A percentile compares a stretch with the other conserved stretches of the same genome.
Evolutionary conservation across 2,888 invertebrate species (phyloP).

Genomic region (Pyrgus malvae): DNA sequence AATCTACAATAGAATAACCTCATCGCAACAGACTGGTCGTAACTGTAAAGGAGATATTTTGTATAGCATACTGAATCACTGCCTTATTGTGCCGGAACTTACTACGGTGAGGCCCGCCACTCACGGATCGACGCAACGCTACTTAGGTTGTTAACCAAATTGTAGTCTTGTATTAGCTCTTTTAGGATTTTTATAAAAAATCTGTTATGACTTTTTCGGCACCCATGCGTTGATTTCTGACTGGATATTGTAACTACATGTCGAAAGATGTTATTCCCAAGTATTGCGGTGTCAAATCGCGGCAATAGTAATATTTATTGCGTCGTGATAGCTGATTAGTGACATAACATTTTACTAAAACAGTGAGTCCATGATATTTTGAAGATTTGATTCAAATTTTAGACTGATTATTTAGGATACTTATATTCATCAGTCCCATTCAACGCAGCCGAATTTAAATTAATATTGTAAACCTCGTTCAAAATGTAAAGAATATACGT

Average conservation of each 20-base stretch:
- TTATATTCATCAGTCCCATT: slow-evolving; percentile 6
- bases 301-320: background rate
- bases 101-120: slow-evolving; percentile 48
- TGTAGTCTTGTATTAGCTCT: slow-evolving; percentile 8
- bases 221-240: slow-evolving; percentile 9
- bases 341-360: slow-evolving; percentile 4
- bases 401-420: slow-evolving; percentile 22
- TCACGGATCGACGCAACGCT: slow-evolving; percentile 32
- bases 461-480: slow-evolving; percentile 13
- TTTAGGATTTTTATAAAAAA: slow-evolving; percentile 14
- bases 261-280: background rate
- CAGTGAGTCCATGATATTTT: slow-evolving; percentile 21
- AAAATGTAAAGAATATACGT: background rate
- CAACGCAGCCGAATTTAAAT: slow-evolving; percentile 25
- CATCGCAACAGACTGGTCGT: slow-evolving; percentile 79
- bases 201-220: background rate
- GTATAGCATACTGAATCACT: slow-evolving; percentile 80
- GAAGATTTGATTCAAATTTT: slow-evolving; percentile 20
- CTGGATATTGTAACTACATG: background rate
- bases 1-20: slow-evolving; percentile 79
- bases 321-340: background rate
- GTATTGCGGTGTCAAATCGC: background rate
- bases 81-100: slow-evolving; percentile 79
- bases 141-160: slow-evolving; percentile 12
- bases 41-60: slow-evolving; percentile 77